These are phyloP conservation scores for Pterobdella sp. DNA, from an alignment of 2,888 invertebrate species.

Conservation along the genomic window DNA sequence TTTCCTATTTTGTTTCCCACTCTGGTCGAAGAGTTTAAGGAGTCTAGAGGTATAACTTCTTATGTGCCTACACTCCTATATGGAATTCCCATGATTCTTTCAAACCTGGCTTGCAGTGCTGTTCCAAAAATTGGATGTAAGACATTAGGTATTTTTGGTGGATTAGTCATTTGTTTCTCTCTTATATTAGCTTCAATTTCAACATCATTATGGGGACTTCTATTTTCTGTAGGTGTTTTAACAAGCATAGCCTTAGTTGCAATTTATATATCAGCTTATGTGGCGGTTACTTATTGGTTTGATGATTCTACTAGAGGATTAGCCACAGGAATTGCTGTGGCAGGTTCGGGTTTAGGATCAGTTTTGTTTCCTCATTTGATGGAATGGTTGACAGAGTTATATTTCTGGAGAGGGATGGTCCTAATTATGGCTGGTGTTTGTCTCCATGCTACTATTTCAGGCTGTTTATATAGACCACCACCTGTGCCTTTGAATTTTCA, in stretches of 20 bases:
- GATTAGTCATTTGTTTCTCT: conserved; percentile 33
- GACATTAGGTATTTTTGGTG: conserved; percentile 35
- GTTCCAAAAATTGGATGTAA: conserved; percentile 35
- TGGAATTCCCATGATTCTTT: conserved; percentile 37
- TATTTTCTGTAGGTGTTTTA: conserved; percentile 35
- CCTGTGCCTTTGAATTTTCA: no score
- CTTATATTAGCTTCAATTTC: conserved; percentile 35
- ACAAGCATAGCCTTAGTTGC: conserved; percentile 38
- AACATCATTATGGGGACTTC: conserved; percentile 32
- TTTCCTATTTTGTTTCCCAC: conserved; percentile 37
- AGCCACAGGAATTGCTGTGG: conserved; percentile 40
- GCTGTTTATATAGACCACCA: conserved; percentile 34
- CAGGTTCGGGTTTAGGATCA: conserved; percentile 41
- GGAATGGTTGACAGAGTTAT: conserved; percentile 36
- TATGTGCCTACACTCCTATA: conserved; percentile 38
- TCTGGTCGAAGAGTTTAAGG: conserved; percentile 34
- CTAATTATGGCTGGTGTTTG: conserved; percentile 37
- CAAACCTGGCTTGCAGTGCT: conserved; percentile 38
- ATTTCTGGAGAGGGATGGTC: conserved; percentile 40
- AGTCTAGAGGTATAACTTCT: conserved; percentile 38
- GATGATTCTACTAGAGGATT: conserved; percentile 38
- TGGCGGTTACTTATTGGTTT: conserved; percentile 39
- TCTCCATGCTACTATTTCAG: conserved; percentile 34
- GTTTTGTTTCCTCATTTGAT: conserved; percentile 40
- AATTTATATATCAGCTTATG: conserved; percentile 35